phyloP scores from a whole-genome alignment of 2,888 invertebrate species.

The Achlya flavicornis region DNA sequence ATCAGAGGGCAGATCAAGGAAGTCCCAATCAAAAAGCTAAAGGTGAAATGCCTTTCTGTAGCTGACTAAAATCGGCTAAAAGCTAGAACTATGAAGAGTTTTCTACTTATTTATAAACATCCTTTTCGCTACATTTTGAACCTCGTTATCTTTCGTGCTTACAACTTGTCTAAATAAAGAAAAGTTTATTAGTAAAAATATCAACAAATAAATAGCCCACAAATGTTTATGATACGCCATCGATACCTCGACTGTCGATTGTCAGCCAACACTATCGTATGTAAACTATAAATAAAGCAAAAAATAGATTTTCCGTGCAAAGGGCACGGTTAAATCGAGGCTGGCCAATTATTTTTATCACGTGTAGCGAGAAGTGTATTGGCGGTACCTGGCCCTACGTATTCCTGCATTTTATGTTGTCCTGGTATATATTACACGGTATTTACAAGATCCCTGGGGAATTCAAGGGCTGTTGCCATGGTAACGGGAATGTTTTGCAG shows the following conservation, averaged over 20 bases:
- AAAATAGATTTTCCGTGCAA: slow-evolving; percentile 48
- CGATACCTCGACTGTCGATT: not conserved
- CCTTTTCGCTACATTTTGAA: too few species aligned
- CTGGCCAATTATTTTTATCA: slow-evolving; percentile 58
- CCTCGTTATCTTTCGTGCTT: too few species aligned
- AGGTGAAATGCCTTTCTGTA: too few species aligned
- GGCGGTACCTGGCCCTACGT: slow-evolving; percentile 24
- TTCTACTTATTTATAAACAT: too few species aligned
- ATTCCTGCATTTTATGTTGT: slow-evolving; percentile 48
- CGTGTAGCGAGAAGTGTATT: slow-evolving; percentile 26
- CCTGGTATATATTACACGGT: slow-evolving; percentile 73
- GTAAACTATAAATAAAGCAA: slow-evolving; percentile 42
- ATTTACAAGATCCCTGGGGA: slow-evolving; percentile 74
- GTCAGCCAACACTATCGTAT: not conserved
- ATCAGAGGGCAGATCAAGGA: too few species aligned
- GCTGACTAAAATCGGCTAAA: too few species aligned
- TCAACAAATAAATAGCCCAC: not conserved
- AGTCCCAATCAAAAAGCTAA: too few species aligned
- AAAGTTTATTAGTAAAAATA: too few species aligned
- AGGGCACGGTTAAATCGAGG: slow-evolving; percentile 41
- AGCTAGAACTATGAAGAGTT: too few species aligned
- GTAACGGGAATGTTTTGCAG: slow-evolving; percentile 25
- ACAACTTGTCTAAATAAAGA: too few species aligned
- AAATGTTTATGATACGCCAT: not conserved
- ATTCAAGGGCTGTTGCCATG: slow-evolving; percentile 33